Percentiles rank a stretch among this genome's conserved stretches.
Conservation (phyloP, 1,140 invertebrate genomes). For the Calephelis virginiensis region DNA sequence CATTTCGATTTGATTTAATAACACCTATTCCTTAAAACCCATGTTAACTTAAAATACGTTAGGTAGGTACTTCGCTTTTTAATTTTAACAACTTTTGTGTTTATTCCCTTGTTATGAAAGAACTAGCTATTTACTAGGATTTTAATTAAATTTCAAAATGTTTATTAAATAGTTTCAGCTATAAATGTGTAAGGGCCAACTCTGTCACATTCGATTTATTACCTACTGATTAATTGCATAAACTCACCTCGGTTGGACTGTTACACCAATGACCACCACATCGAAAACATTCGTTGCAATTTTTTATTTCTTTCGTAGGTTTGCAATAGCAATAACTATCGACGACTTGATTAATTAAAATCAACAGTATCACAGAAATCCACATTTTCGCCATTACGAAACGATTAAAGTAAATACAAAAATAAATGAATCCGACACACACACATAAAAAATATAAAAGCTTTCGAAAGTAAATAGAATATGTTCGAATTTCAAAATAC, state of each 20-base stretch:
- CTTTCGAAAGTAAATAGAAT: conserved; percentile 23
- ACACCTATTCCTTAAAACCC: too few relatives aligned
- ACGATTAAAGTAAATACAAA: not conserved
- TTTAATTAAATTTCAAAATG: too few relatives aligned
- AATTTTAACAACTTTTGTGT: too few relatives aligned
- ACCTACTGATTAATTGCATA: too few relatives aligned
- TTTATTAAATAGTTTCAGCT: too few relatives aligned
- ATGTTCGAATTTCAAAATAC: conserved; percentile 40
- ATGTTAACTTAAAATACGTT: too few relatives aligned
- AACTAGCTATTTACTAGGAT: too few relatives aligned
- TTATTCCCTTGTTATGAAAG: too few relatives aligned
- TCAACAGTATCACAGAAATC: conserved; percentile 46
- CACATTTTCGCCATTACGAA: conserved; percentile 48
- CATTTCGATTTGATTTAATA: too few relatives aligned
- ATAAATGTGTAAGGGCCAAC: too few relatives aligned
- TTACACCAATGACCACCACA: conserved; percentile 60
- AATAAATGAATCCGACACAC: conserved; percentile 11
- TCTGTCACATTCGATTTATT: too few relatives aligned
- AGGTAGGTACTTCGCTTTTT: too few relatives aligned
- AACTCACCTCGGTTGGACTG: conserved; percentile 45
- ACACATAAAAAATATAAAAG: not conserved
- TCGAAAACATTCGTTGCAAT: conserved; percentile 62
- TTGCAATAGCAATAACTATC: conserved; percentile 40
- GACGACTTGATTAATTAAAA: conserved; percentile 43
- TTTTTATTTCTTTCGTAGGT: conserved; percentile 36